Percentiles rank a stretch among this genome's conserved stretches.
Evolutionary conservation across 2,113 vertebrate species (phyloP).

Genomic region (Muscicapa adusta): DNA sequence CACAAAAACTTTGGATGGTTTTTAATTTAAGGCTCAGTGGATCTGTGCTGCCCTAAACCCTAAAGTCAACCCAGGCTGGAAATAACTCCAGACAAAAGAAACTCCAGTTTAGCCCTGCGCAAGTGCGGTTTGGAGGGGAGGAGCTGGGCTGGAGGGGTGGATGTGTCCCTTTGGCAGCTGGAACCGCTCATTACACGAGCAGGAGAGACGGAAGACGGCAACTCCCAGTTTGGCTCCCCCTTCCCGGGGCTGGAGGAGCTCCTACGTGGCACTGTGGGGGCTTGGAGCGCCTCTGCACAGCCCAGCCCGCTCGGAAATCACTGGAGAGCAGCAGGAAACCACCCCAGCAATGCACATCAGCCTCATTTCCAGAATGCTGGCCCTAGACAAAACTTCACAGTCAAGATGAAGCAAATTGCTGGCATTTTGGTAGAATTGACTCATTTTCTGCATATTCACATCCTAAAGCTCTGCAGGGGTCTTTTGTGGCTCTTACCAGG

Average conservation of each 20-base stretch:
- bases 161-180: not conserved
- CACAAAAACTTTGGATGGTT: not conserved
- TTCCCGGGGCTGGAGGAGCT: not conserved
- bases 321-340: not conserved
- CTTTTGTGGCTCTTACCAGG: not conserved
- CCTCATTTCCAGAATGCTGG: not conserved
- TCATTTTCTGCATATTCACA: not conserved
- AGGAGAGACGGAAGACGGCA: constrained; percentile 3
- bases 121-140: not conserved
- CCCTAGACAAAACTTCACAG: not conserved
- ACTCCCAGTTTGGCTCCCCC: constrained; percentile 37
- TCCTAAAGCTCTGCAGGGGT: not conserved
- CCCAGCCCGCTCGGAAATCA: rapidly evolving
- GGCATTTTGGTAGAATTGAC: not conserved
- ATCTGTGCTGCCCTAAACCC: not conserved
- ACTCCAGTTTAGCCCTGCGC: rapidly evolving
- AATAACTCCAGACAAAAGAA: not conserved
- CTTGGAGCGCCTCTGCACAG: not conserved
- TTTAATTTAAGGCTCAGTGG: not conserved
- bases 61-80: rapidly evolving
- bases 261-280: constrained; percentile 66
- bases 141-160: not conserved
- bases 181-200: not conserved
- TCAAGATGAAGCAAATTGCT: not conserved
- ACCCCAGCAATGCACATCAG: not conserved